These are phyloP conservation scores for Diaprepes abbreviatus DNA, from an alignment of 2,888 invertebrate genomes.

Conservation along the genomic window DNA sequence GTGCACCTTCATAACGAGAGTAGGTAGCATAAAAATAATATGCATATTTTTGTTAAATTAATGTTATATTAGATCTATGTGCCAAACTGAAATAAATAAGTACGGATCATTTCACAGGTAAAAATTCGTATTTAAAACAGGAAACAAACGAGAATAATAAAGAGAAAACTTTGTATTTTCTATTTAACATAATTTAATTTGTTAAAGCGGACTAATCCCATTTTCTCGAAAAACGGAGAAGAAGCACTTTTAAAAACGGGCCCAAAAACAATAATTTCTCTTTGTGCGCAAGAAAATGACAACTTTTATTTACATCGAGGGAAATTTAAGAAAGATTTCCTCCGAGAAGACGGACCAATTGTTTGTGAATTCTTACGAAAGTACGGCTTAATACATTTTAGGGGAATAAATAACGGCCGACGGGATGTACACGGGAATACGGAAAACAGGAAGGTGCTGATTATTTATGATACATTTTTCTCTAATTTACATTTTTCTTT, in stretches of 20 bases:
- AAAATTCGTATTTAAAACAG: constrained; percentile 11
- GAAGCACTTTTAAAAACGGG: constrained; percentile 55
- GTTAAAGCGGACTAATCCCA: constrained; percentile 62
- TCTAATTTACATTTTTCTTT: constrained; percentile 67
- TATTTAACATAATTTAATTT: constrained; percentile 58
- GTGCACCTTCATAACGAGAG: too few relatives aligned
- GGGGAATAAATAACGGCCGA: constrained; percentile 63
- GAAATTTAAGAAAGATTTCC: constrained; percentile 61
- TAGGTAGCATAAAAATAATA: too few relatives aligned
- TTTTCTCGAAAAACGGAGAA: constrained; percentile 56
- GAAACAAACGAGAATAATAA: constrained; percentile 38
- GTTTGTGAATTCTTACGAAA: constrained; percentile 61
- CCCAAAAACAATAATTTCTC: constrained; percentile 50
- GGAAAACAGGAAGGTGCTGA: constrained; percentile 66
- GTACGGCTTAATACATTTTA: constrained; percentile 64
- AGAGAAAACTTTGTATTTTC: constrained; percentile 40
- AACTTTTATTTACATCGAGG: constrained; percentile 67
- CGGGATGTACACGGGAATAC: constrained; percentile 54
- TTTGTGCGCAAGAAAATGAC: constrained; percentile 60
- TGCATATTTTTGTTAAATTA: too few relatives aligned
- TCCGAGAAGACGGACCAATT: constrained; percentile 61
- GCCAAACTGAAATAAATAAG: too few relatives aligned
- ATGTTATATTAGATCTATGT: too few relatives aligned
- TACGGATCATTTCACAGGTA: constrained; percentile 19
- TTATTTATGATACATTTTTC: constrained; percentile 67